These are phyloP conservation scores for Ellobius talpinus DNA, from an alignment of 2,113 vertebrate species.

Conservation along the genomic window DNA sequence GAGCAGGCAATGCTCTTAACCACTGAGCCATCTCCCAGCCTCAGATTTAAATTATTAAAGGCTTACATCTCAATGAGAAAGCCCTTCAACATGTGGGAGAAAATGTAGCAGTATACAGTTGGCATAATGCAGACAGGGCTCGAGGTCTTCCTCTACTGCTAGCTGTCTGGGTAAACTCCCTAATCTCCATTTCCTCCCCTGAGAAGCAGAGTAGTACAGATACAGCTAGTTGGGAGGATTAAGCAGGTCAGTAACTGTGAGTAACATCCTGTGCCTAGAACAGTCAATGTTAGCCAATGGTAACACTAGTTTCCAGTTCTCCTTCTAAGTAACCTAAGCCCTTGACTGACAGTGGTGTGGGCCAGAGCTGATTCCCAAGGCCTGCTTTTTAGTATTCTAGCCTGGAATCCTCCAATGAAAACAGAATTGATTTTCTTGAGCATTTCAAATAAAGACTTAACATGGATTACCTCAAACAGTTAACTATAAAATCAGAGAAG, in stretches of 20 bases:
- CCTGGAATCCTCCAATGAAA: background rate
- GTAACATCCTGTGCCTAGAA: background rate
- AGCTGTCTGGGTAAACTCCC: background rate
- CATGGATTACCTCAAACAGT: background rate
- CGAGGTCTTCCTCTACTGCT: background rate
- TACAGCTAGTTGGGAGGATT: background rate
- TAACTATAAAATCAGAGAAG: constrained; percentile 27
- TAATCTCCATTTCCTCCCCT: background rate
- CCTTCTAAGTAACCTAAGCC: background rate
- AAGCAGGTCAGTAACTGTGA: background rate
- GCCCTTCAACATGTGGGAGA: background rate
- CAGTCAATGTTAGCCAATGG: background rate
- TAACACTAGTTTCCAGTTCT: background rate
- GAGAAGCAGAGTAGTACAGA: background rate
- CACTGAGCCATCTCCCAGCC: no score
- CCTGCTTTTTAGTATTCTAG: background rate
- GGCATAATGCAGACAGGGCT: background rate
- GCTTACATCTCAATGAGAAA: background rate
- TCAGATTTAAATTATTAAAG: background rate
- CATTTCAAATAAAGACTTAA: constrained; percentile 28
- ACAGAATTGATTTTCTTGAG: background rate
- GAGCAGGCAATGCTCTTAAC: no score
- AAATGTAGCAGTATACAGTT: background rate
- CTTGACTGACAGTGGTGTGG: background rate
- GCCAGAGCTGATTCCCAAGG: background rate